These are phyloP conservation scores for Hypsopygia costalis DNA, from an alignment of 2,888 invertebrate genomes.

Conservation along the genomic window DNA sequence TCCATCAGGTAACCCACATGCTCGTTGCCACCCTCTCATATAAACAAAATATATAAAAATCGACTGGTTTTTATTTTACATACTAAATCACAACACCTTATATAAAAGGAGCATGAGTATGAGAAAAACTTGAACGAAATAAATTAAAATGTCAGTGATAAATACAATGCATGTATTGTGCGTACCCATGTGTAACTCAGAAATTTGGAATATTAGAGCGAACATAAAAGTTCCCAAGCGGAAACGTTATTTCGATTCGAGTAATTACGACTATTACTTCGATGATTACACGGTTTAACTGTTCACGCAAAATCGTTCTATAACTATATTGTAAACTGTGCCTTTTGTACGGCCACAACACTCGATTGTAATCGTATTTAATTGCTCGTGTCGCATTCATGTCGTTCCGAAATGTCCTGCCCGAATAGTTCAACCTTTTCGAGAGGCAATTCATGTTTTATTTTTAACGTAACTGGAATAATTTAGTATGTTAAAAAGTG, in stretches of 20 bases:
- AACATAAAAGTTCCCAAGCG: slow-evolving; percentile 19
- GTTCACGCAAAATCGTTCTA: slow-evolving; percentile 32
- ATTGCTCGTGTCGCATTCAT: slow-evolving; percentile 48
- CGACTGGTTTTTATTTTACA: too few relatives aligned
- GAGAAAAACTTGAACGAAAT: too few relatives aligned
- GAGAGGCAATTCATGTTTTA: slow-evolving; percentile 4
- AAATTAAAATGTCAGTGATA: too few relatives aligned
- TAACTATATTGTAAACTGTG: slow-evolving; percentile 21
- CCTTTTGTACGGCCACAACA: slow-evolving; percentile 24
- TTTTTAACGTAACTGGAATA: background rate
- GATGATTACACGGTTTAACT: slow-evolving; percentile 44
- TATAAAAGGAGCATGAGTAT: too few relatives aligned
- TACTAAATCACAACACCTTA: too few relatives aligned
- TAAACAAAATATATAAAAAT: too few relatives aligned
- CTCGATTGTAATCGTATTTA: slow-evolving; percentile 50
- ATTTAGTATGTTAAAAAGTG: too few relatives aligned
- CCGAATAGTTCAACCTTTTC: slow-evolving; percentile 6
- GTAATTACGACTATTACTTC: slow-evolving; percentile 36
- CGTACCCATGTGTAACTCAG: too few relatives aligned
- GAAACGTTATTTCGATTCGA: slow-evolving; percentile 36
- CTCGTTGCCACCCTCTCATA: too few relatives aligned
- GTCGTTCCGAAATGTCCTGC: slow-evolving; percentile 19
- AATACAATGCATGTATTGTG: too few relatives aligned
- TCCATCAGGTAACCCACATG: too few relatives aligned
- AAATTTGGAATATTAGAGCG: too few relatives aligned